Base-by-base conservation (phyloP, 2,113 vertebrate species). In the Astur gentilis region DNA sequence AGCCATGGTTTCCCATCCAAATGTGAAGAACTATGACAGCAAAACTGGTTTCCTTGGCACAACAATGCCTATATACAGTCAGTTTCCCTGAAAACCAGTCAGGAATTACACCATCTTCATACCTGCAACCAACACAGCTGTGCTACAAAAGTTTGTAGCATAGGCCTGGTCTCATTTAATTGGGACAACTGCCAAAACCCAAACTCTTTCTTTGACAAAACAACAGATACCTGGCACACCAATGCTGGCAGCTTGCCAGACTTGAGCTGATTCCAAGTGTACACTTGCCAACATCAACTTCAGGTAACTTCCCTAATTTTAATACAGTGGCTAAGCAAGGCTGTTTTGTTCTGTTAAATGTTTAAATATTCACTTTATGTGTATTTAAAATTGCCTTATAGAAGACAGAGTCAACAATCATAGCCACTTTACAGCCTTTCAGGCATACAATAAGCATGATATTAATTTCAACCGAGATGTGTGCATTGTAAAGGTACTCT, bases 171-270 rank as follows among this genome's bases (percentile, higher is more conserved):
- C 66, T 70, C 34, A 54, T 27, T 70, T 42, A 86, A 25, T 1
- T 70, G 36, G 25, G 42, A 66, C 34, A 73, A 70, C 11, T 92
- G 66, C 64, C 80, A 95, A 76, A 54, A 67, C 89, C 78, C 31
- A 82, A 87, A 66, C 42, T 45, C 6, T 31, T 58, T 57, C 76
- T 2, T 5, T 42, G 57, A 73, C 70, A 87, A 47, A 88, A 64
- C 22, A 88, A 64, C 22, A 70, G 38, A 14, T 23, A 77, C 0
- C 0, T 7, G 31, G 34, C 42, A 70, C 27, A 69, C 17, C 55
- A 75, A 14, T 31, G 60, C 55, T 45, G 72, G 52, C 22, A 81
- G 29, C 9, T 83, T 34, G 31, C 49, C 64, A 81, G 34, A 34
- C 12, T 4, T 52, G 26, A 90, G 49, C 6, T 49, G 31, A 57